Conservation (phyloP, 2,888 invertebrate genomes). For the Cheiracanthium punctorium region DNA sequence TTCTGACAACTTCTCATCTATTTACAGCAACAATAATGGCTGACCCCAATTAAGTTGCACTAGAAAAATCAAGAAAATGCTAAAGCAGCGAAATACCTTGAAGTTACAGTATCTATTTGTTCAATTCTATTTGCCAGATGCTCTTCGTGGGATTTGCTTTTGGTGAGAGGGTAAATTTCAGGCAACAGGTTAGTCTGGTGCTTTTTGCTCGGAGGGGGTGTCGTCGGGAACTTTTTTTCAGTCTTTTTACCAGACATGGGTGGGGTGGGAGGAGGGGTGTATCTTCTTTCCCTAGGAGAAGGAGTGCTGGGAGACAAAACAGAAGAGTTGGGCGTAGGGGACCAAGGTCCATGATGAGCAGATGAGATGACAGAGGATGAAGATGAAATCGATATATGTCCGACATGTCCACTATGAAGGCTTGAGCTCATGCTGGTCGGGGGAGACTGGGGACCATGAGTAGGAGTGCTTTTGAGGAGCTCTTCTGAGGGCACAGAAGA, state of each 20-base stretch:
- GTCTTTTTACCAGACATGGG: conserved; percentile 77
- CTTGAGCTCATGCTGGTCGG: conserved; percentile 61
- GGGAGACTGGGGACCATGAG: conserved; percentile 74
- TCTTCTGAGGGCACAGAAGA: conserved; percentile 81
- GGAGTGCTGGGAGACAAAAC: conserved; percentile 66
- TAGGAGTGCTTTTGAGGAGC: conserved; percentile 74
- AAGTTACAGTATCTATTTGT: conserved; percentile 73
- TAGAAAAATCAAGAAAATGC: no score
- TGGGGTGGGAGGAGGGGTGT: conserved; percentile 79
- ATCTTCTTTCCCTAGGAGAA: conserved; percentile 74
- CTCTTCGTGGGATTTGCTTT: conserved; percentile 94
- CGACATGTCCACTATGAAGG: conserved; percentile 51
- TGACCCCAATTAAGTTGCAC: no score
- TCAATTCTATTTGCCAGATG: conserved; percentile 84
- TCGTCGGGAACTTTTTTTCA: conserved; percentile 82
- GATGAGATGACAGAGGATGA: conserved; percentile 58
- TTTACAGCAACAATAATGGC: no score
- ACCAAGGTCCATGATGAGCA: conserved; percentile 69
- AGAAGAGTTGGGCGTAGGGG: conserved; percentile 66
- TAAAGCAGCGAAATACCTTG: no score
- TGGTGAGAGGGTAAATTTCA: conserved; percentile 83
- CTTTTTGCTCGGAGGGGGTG: conserved; percentile 87
- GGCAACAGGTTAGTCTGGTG: conserved; percentile 81
- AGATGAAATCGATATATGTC: conserved; percentile 64
- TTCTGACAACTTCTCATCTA: no score